A percentile compares a stretch with the other conserved stretches of the same genome.
These are phyloP conservation scores for Buceros bicornis DNA, from an alignment of 2,797 vertebrate species.

Conservation along the genomic window DNA sequence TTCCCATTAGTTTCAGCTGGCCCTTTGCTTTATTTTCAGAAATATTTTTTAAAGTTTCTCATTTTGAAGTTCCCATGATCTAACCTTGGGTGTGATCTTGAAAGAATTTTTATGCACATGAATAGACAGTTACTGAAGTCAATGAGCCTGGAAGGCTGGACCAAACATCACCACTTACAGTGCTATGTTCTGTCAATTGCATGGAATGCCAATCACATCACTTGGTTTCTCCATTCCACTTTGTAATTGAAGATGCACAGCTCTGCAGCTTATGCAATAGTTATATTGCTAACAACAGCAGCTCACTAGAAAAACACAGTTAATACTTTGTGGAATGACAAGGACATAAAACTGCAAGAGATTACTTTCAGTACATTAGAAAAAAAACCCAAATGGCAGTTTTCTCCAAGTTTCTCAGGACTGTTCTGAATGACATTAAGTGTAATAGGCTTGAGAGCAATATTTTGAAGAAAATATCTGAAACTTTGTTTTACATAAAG, in stretches of 20 bases:
- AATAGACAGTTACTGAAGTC: not conserved
- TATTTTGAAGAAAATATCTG: slow-evolving; percentile 42
- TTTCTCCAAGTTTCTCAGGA: slow-evolving; percentile 29
- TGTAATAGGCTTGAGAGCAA: slow-evolving; percentile 11
- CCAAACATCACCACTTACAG: not conserved
- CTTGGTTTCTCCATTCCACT: not conserved
- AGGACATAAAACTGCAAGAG: slow-evolving; percentile 4
- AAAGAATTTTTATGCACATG: not conserved
- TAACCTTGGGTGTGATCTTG: slow-evolving; percentile 9
- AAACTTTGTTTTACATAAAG: slow-evolving; percentile 47
- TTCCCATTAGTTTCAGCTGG: slow-evolving; percentile 41
- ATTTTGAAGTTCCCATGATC: slow-evolving; percentile 27
- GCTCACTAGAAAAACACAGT: not conserved
- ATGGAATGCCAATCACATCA: not conserved
- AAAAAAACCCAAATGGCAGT: not conserved
- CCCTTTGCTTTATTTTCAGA: slow-evolving; percentile 40
- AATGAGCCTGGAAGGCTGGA: not conserved
- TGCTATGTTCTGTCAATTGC: not conserved
- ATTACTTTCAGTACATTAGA: not conserved
- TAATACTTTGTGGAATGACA: slow-evolving; percentile 27
- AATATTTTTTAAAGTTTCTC: slow-evolving; percentile 4
- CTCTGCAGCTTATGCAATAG: not conserved
- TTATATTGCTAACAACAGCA: not conserved
- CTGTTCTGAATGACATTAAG: slow-evolving; percentile 1
- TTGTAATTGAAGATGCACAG: not conserved